Conservation (phyloP, 2,113 vertebrate genomes). For the Mystacornis crossleyi region DNA sequence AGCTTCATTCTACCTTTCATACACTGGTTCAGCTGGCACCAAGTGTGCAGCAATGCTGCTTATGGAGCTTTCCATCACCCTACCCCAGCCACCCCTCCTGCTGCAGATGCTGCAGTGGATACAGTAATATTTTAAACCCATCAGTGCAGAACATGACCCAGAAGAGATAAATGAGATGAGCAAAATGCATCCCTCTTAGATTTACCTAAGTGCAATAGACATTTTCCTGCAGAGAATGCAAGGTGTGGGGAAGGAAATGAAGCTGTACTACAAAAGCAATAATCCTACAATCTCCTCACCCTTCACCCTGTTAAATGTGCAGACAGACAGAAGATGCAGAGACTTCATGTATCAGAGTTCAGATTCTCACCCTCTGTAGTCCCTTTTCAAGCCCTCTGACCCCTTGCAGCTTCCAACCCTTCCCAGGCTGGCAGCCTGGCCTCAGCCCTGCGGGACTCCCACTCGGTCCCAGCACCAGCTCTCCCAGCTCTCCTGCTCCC, state of each 20-base stretch:
- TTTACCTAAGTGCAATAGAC: accelerated
- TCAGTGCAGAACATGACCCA: background rate
- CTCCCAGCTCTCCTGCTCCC: background rate
- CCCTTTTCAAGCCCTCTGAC: background rate
- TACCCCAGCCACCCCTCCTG: background rate
- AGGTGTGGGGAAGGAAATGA: background rate
- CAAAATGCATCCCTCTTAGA: background rate
- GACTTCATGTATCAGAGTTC: background rate
- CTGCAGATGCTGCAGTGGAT: background rate
- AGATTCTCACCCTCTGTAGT: background rate
- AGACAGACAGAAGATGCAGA: background rate
- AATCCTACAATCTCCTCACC: background rate
- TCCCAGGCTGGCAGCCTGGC: accelerated
- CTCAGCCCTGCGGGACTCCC: background rate
- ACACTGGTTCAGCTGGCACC: background rate
- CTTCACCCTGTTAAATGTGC: background rate
- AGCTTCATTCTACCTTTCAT: background rate
- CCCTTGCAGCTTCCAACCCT: background rate
- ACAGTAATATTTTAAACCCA: background rate
- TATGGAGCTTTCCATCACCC: background rate
- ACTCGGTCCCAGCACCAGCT: accelerated
- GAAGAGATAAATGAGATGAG: background rate
- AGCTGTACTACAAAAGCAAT: background rate
- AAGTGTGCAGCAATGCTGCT: background rate
- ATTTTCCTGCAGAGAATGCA: background rate